A percentile compares a stretch with the other conserved stretches of the same genome.
phyloP scores from a whole-genome alignment of 2,113 vertebrate genomes.

The Thymallus thymallus region DNA sequence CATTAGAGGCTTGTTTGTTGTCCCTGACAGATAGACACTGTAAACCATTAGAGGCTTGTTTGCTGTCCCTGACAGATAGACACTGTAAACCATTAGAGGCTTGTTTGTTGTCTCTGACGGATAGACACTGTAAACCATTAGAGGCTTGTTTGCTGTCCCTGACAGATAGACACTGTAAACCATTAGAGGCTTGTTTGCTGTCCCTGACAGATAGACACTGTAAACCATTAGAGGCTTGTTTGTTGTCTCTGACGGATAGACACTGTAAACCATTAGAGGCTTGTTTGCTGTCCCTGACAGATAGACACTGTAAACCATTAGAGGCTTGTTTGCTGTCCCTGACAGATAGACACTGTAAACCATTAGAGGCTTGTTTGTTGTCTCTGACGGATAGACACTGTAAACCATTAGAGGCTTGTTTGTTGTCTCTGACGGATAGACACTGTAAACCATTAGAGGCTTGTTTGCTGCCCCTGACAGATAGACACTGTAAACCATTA shows the following conservation, averaged over 20 bases:
- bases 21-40: constrained; percentile 40
- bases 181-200: too few relatives aligned
- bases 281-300: too few relatives aligned
- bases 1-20: too few relatives aligned
- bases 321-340: too few relatives aligned
- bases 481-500: constrained; percentile 60
- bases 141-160: too few relatives aligned
- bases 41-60: too few relatives aligned
- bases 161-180: constrained; percentile 54
- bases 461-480: too few relatives aligned
- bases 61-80: constrained; percentile 42
- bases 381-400: constrained; percentile 41
- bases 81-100: constrained; percentile 63
- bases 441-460: constrained; percentile 63
- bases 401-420: too few relatives aligned
- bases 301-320: constrained; percentile 60
- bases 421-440: constrained; percentile 43
- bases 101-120: too few relatives aligned
- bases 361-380: too few relatives aligned
- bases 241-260: constrained; percentile 43
- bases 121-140: constrained; percentile 60
- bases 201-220: constrained; percentile 40
- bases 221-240: too few relatives aligned
- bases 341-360: constrained; percentile 54
- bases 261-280: constrained; percentile 63